Base-by-base conservation (phyloP, 1,140 invertebrate species). In the Drosophila triauraria region DNA sequence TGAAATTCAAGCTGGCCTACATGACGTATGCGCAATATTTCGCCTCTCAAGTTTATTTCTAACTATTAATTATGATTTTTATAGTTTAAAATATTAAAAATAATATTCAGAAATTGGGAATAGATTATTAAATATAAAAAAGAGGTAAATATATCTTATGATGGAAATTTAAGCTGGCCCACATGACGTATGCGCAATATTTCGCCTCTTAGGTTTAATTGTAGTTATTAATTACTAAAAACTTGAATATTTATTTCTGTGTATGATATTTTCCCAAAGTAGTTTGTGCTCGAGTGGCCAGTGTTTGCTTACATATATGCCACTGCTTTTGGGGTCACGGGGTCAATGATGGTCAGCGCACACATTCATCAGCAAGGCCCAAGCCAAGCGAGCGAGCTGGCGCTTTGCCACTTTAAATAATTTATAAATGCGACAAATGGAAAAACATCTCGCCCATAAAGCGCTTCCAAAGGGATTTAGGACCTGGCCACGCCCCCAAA, bases 361-460 rank as follows among this genome's bases (percentile, higher is more conserved):
- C 56, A 69, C 84, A 78, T 71, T 64, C 68, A 75, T 59, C 65
- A 71, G 61, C 65, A 71, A n/a, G n/a, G 61, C 23, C 44, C 27
- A 25, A 15, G 48, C 30, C 15, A 27, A 47, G 50, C 15, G 35
- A 47, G 50, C 43, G 32, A 42, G 38, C 54, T 35, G 84, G 61
- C 70, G 75, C 51, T 44, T 12, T 77, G 80, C 82, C 80, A 83
- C 85, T 88, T 90, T 90, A 90, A 88, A 88, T 88, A 90, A 88
- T 88, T 88, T 88, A 88, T 88, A 90, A 88, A 84, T 90, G 80
- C 80, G 68, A 48, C 84, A 87, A 88, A 88, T 83, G 80, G 80
- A 78, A 87, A 83, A 80, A 42, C 44, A 46, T 44, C 78, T 78
- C 78, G 68, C 60, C 48, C 64, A 82, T 86, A 85, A 85, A 85